Conservation (phyloP, 2,113 vertebrate genomes). For the Lota lota region DNA sequence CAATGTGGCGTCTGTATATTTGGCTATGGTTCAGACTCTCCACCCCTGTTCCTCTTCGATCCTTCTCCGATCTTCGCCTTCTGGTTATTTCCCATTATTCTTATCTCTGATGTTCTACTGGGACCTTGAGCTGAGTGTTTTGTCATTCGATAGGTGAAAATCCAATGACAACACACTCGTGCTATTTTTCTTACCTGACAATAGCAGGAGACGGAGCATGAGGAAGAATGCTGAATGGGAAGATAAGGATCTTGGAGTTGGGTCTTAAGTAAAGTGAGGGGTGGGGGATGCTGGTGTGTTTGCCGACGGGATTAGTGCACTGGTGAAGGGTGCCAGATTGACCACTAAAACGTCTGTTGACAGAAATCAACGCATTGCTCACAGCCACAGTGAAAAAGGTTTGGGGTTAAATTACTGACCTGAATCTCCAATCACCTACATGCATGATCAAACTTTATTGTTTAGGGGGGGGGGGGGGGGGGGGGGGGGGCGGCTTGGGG, state of each 20-base stretch:
- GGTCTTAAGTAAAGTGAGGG: conserved; percentile 6
- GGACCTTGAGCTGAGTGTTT: background rate
- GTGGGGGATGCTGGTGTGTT: conserved; percentile 30
- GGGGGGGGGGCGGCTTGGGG: too few relatives aligned
- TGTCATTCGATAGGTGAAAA: background rate
- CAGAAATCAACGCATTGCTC: background rate
- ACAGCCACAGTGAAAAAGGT: background rate
- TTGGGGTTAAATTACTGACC: too few relatives aligned
- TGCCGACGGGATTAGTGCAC: conserved; percentile 43
- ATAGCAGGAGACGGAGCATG: background rate
- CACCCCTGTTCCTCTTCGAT: too few relatives aligned
- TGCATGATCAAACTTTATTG: too few relatives aligned
- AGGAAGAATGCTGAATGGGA: conserved; percentile 45
- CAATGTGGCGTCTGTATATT: too few relatives aligned
- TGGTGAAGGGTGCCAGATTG: conserved; percentile 29
- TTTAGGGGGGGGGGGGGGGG: too few relatives aligned
- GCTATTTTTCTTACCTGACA: background rate
- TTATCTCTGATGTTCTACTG: background rate
- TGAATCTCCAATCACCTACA: too few relatives aligned
- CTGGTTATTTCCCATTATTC: background rate
- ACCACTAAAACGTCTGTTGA: too few relatives aligned
- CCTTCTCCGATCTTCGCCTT: too few relatives aligned
- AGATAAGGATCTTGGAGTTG: conserved; percentile 41
- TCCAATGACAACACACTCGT: background rate
- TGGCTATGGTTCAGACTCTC: too few relatives aligned